Evolutionary conservation across 2,113 vertebrate genomes (phyloP), one percentile per base, ranked within the genome.

Genomic region (Malurus elegans): DNA sequence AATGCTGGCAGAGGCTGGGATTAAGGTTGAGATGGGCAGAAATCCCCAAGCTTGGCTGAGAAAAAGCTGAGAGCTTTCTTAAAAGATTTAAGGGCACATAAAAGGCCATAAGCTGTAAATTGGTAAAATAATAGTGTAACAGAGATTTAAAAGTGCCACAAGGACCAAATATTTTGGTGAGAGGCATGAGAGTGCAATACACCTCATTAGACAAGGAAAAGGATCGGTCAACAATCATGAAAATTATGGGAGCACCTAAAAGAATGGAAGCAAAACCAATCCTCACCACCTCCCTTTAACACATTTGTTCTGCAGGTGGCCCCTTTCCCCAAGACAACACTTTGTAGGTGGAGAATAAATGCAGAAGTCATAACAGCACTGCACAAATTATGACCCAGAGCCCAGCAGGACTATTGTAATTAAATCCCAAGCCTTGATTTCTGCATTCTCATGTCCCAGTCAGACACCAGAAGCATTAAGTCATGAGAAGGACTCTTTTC

Each of bases 21-120:
- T 89, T 96, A 96, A 91, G 38, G 82, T 11, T 45, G 51, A 89
- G 57, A 91, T 20, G 53, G 44, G 16, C 26, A 84, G 69, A 92
- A 93, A 95, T 81, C 76, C 70, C 29, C 4, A 2, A 78, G 18
- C 4, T 60, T 56, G 56, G 12, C 32, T 53, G 69, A 73, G 45
- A 51, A 76, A 90, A 73, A 61, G 10, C 7, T 19, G 7, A 4
- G 40, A 57, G 25, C 4, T 79, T 78, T 15, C 13, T 67, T 51
- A 48, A 79, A 61, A 85, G 65, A 87, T 79, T 90, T 79, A 91
- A 87, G n/a, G n/a, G 28, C 13, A 69, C 9, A 18, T 31, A 75
- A 3, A 53, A 64, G 10, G 32, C 18, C 67, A n/a, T 86, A 87
- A 95, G 32, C 18, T 72, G 40, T 84, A 89, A 95, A 84, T 23